These are phyloP conservation scores for Drosophila burlai DNA, from an alignment of 1,140 invertebrate species.

Conservation along the genomic window DNA sequence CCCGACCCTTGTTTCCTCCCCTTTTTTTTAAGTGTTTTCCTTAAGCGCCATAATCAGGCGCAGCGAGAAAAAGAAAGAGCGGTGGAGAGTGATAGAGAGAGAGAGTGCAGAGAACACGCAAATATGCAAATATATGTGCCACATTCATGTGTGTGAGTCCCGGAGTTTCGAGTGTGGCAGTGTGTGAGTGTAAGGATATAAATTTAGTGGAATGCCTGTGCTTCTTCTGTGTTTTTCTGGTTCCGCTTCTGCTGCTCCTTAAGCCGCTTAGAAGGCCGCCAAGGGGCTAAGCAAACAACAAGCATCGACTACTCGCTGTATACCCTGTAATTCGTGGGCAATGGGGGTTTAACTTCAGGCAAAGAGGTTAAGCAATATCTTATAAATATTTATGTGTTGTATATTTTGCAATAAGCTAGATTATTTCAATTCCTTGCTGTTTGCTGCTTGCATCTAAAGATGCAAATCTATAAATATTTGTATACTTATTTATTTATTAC, in stretches of 20 bases:
- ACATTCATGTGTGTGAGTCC: conserved; percentile 45
- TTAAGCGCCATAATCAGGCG: conserved; percentile 83
- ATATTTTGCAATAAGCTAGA: not conserved
- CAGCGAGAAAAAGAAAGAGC: conserved; percentile 51
- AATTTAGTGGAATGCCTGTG: conserved; percentile 47
- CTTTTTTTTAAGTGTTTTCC: conserved; percentile 78
- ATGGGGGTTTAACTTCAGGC: no score
- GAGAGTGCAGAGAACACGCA: conserved; percentile 74
- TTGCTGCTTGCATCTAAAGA: not conserved
- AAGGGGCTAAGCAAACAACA: conserved; percentile 72
- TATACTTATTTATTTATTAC: not conserved
- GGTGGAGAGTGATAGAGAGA: conserved; percentile 33
- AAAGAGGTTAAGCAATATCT: not conserved
- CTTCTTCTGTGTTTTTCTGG: conserved; percentile 38
- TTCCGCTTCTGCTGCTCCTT: conserved; percentile 58
- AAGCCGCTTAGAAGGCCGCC: conserved; percentile 75
- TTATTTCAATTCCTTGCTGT: not conserved
- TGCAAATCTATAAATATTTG: not conserved
- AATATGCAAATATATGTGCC: conserved; percentile 75
- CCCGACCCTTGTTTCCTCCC: not conserved
- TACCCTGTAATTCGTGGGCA: conserved; percentile 46
- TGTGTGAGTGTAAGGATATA: conserved; percentile 29
- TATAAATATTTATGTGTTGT: not conserved
- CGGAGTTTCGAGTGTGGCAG: conserved; percentile 19
- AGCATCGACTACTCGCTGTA: conserved; percentile 34